Evolutionary conservation across 2,797 vertebrate genomes (phyloP), one percentile per base, ranked within the genome.

Genomic region (Platyrinchus mystaceus): DNA sequence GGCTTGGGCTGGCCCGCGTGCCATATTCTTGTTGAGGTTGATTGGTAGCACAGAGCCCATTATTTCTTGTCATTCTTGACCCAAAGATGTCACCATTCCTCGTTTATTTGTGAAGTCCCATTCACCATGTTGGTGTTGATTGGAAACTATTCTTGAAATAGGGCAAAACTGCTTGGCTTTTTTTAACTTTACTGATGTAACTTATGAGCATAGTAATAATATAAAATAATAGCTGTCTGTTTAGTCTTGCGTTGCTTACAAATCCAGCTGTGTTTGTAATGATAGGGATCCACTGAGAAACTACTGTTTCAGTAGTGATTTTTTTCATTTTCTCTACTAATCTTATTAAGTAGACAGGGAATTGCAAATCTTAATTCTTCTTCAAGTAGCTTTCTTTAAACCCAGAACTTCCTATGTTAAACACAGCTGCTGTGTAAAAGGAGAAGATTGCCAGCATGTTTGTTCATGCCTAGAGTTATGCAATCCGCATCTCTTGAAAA

Each of bases 21-120:
- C 97, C 96, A 97, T 97, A 97, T 97, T 97, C 97, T 97, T 97
- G 97, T 98, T 97, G 97, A 98, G 97, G 97, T 97, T 97, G 97
- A 97, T 97, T 97, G 93, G 86, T 97, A 97, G 97, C 97, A 97
- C 96, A 97, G 98, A 98, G 97, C 96, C 96, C 97, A 97, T 97
- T 96, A 84, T 96, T 96, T 92, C 95, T 95, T 91, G 96, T 97
- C 88, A 67, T 96, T 96, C 90, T 95, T 95, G 97, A 96, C 96
- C 96, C 97, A 97, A 94, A 97, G 96, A 97, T 91, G 94, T 97
- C 96, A 96, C 93, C 97, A 93, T 97, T 97, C 95, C 95, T 95
- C 82, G 94, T 96, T 96, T 97, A 80, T 90, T 94, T 75, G 94
- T 98, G 83, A 88, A 90, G 89, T 94, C 89, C 89, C 87, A 69